Evolutionary conservation across 2,888 invertebrate genomes (phyloP).

Genomic region (Hedya salicella): DNA sequence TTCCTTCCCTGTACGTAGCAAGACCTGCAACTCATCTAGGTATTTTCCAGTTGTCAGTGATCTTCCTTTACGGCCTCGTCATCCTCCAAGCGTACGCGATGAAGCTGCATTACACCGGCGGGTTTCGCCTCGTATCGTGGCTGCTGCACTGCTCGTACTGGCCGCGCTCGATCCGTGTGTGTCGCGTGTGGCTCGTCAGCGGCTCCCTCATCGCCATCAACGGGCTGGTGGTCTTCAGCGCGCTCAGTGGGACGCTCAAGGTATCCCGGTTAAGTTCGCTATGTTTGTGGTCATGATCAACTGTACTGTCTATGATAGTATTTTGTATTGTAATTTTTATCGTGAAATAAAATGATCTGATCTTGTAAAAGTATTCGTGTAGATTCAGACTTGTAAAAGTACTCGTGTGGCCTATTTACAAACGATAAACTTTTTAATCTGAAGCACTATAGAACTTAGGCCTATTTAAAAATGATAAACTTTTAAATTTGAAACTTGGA

Average conservation of each 20-base stretch:
- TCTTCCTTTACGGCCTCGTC: slow-evolving; percentile 70
- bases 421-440: too few species aligned
- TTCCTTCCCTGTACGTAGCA: too few species aligned
- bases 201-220: slow-evolving; percentile 67
- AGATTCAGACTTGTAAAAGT: too few species aligned
- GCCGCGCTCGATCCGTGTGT: slow-evolving; percentile 59
- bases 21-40: too few species aligned
- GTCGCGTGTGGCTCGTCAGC: slow-evolving; percentile 67
- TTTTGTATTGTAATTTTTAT: too few species aligned
- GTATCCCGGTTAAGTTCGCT: slow-evolving; percentile 48
- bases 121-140: slow-evolving; percentile 69
- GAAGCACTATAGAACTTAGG: too few species aligned
- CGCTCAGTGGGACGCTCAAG: slow-evolving; percentile 71
- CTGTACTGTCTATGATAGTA: too few species aligned
- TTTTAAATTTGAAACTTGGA: too few species aligned
- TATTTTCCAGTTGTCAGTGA: slow-evolving; percentile 66
- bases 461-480: too few species aligned
- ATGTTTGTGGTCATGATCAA: neutral
- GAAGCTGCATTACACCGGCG: slow-evolving; percentile 79
- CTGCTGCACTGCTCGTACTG: slow-evolving; percentile 70
- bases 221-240: slow-evolving; percentile 72
- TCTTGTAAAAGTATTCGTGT: too few species aligned
- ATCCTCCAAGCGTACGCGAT: slow-evolving; percentile 76
- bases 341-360: too few species aligned
- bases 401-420: too few species aligned